Conservation (phyloP, 1,140 invertebrate genomes). For the Euglossa dilemma region DNA sequence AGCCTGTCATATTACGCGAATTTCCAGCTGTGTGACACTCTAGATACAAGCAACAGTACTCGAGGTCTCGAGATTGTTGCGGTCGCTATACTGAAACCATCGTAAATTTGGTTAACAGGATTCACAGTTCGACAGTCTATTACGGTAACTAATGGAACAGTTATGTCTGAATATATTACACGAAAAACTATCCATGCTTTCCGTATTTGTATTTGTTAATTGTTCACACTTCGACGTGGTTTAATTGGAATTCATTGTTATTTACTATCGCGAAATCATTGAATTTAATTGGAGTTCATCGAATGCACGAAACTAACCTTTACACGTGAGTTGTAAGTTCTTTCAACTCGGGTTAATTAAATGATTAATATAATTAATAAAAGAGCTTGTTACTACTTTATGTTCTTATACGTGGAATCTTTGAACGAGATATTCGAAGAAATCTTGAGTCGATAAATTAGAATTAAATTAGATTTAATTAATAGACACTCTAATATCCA, state of each 20-base stretch:
- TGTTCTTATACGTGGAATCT: no score
- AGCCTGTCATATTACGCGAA: not conserved
- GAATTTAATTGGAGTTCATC: no score
- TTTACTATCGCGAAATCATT: rapidly evolving
- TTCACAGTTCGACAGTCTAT: not conserved
- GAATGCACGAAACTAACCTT: no score
- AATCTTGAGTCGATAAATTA: no score
- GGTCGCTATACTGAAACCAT: not conserved
- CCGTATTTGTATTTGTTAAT: not conserved
- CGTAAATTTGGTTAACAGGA: not conserved
- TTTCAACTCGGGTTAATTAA: no score
- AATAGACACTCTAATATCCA: no score
- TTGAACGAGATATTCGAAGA: no score
- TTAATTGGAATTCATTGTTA: not conserved
- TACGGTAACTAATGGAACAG: not conserved
- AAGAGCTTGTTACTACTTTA: no score
- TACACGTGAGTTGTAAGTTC: no score
- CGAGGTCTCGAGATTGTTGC: not conserved
- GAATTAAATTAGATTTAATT: no score
- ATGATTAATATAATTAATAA: no score
- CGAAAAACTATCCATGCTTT: not conserved
- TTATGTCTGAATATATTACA: not conserved
- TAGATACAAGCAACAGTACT: not conserved
- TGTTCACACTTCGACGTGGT: not conserved
- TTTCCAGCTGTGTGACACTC: not conserved